Conservation (phyloP, 2,797 vertebrate genomes). For the Pachyuromys duprasi region DNA sequence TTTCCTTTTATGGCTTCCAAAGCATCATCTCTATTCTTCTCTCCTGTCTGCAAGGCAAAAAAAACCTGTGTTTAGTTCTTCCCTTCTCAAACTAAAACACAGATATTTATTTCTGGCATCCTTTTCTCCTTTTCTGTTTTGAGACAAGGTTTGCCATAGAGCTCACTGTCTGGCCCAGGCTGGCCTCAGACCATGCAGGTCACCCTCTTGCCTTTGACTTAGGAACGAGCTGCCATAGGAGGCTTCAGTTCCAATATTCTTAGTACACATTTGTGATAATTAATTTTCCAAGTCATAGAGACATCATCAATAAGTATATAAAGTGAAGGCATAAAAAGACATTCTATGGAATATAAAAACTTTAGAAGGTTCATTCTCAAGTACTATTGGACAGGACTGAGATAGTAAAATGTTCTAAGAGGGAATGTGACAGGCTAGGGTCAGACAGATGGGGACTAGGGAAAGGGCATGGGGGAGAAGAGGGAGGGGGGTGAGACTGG, state of each 20-base stretch:
- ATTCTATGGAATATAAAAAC: slow-evolving; percentile 36
- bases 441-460: too few species aligned
- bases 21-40: slow-evolving; percentile 98
- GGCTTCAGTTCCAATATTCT: neutral
- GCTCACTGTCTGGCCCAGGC: neutral
- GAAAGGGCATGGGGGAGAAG: too few species aligned
- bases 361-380: slow-evolving; percentile 39
- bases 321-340: slow-evolving; percentile 40
- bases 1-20: slow-evolving; percentile 99
- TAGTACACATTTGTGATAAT: slow-evolving; percentile 8
- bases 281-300: slow-evolving; percentile 56
- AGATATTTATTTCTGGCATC: slow-evolving; percentile 13
- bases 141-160: neutral
- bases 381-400: neutral
- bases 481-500: too few species aligned
- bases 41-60: slow-evolving; percentile 89
- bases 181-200: neutral
- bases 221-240: neutral
- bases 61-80: slow-evolving; percentile 24
- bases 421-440: too few species aligned
- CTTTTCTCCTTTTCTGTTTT: neutral
- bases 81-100: neutral
- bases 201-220: neutral
- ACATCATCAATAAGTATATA: neutral
- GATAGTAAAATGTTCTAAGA: neutral